Evolutionary conservation across 2,888 invertebrate genomes (phyloP), one percentile per base, ranked within the genome.

Genomic region (Mimumesa dahlbomi): DNA sequence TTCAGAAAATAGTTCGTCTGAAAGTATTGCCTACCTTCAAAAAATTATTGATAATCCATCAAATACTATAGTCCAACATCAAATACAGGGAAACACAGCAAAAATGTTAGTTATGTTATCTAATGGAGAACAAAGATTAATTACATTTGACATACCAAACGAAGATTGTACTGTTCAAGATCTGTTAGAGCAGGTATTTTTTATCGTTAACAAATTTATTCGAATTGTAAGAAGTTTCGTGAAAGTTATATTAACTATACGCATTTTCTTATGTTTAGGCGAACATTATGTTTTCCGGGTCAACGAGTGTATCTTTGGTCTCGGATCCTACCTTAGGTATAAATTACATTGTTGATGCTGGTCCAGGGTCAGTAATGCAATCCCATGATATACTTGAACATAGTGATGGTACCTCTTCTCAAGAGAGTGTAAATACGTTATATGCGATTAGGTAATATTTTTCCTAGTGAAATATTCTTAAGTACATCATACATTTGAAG

Each of bases 161-260:
- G 95, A 95, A 87, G 94, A 94, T 72, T 95, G 95, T 88, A 95
- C 95, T 0, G 94, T 95, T 56, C 94, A 95, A 87, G 95, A 95
- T 90, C 93, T 95, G 75, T 90, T 95, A 65, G 95, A 95, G 87
- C 95, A 95, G 92, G 94, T 94, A 49, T 21, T 34, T 58, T 5
- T 25, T 25, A 25, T 3, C 25, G 7, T n/a, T 25, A 25, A 25
- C 7, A 25, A 25, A 5, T 25, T 25, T 3, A 25, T 25, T 25
- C 25, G 25, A 25, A 25, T 7, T 25, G 3, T 25, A 7, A 25
- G 16, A 21, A n/a, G n/a, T 45, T 25, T 14, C 4, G 21, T 31
- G n/a, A 6, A 52, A 67, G 65, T 81, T 77, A 38, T n/a, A 25
- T 43, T 38, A 4, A 9, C 2, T 25, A 42, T 13, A 53, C 9